Percentiles rank a stretch among this genome's conserved stretches.
Conservation (phyloP, 2,113 vertebrate species). For the Hippopotamus amphibius region DNA sequence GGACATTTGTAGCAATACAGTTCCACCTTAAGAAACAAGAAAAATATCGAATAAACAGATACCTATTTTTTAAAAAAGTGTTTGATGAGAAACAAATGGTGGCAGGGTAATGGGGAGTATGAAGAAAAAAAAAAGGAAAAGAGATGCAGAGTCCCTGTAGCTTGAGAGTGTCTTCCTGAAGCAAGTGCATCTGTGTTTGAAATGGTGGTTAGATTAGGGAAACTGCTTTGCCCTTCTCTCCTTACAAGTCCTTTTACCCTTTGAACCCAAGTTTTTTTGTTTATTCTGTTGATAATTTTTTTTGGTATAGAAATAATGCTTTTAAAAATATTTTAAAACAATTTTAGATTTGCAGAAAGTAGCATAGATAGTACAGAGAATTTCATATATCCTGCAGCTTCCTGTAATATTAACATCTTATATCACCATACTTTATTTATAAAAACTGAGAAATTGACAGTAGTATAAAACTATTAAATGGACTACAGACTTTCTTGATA, state of each 20-base stretch:
- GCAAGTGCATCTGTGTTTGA: not conserved
- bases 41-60: not conserved
- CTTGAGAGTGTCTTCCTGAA: not conserved
- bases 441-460: not conserved
- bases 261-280: not conserved
- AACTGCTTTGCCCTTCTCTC: not conserved
- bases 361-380: not conserved
- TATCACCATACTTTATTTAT: not conserved
- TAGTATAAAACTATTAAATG: not conserved
- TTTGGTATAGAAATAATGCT: not conserved
- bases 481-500: not conserved
- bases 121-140: not conserved
- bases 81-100: not conserved
- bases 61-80: not conserved
- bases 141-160: too few relatives aligned
- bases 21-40: too few relatives aligned
- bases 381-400: not conserved
- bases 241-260: not conserved
- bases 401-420: not conserved
- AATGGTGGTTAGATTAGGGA: not conserved
- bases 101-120: not conserved
- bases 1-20: too few relatives aligned
- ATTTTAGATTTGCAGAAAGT: not conserved
- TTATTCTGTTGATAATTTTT: not conserved
- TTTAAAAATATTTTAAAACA: not conserved